These are phyloP conservation scores for Ligdia adustata DNA, from an alignment of 2,888 invertebrate genomes.

Conservation along the genomic window DNA sequence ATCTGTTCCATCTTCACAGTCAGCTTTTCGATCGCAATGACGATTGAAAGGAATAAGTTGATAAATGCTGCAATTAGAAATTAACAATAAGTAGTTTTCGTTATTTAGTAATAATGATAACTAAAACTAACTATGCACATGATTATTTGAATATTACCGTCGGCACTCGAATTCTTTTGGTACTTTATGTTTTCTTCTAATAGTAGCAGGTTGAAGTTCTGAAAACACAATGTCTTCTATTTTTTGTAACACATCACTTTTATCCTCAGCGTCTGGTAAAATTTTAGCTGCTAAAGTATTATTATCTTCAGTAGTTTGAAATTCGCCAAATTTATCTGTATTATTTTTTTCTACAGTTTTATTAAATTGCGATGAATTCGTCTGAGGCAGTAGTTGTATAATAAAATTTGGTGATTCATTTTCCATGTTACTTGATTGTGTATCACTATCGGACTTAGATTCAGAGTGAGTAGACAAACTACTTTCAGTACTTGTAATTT, in stretches of 20 bases:
- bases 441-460: not conserved
- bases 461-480: not conserved
- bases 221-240: constrained; percentile 53
- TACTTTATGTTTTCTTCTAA: constrained; percentile 55
- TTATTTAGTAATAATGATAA: too few species aligned
- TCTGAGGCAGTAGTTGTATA: constrained; percentile 38
- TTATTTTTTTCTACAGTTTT: constrained; percentile 9
- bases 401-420: constrained; percentile 42
- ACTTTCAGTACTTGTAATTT: not conserved
- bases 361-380: not conserved
- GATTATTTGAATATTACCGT: constrained; percentile 57
- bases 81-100: too few species aligned
- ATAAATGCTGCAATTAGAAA: constrained; percentile 79
- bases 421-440: constrained; percentile 20
- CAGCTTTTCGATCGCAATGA: constrained; percentile 87
- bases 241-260: constrained; percentile 41
- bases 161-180: constrained; percentile 71
- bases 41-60: constrained; percentile 85
- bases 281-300: constrained; percentile 34
- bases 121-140: too few species aligned
- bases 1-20: constrained; percentile 94
- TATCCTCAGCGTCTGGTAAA: constrained; percentile 41
- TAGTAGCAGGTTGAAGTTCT: constrained; percentile 63
- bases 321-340: constrained; percentile 22
- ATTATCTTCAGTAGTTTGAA: constrained; percentile 15